These are phyloP conservation scores for Sturnus vulgaris DNA, from an alignment of 2,113 vertebrate genomes.

Conservation along the genomic window DNA sequence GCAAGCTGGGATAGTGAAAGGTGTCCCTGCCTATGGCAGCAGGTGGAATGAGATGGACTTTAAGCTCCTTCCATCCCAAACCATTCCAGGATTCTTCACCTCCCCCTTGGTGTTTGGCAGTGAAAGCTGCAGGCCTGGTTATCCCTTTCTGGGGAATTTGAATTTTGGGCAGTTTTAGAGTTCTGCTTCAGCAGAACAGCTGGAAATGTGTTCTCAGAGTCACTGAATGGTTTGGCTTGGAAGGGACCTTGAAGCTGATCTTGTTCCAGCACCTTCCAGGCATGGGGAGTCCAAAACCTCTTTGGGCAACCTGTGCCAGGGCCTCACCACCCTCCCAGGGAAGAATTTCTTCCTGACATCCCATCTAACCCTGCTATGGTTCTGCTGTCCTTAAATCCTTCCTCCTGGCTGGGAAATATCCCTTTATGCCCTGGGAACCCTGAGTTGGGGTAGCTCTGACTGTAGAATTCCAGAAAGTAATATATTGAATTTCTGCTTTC, in stretches of 20 bases:
- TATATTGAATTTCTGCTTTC: not conserved
- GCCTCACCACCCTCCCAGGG: not conserved
- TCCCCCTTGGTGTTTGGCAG: not conserved
- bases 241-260: no score
- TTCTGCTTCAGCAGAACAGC: not conserved
- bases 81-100: not conserved
- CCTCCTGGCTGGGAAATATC: not conserved
- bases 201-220: not conserved
- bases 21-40: not conserved
- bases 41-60: not conserved
- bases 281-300: not conserved
- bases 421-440: not conserved
- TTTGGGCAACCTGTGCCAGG: not conserved
- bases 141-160: not conserved
- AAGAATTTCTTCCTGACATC: not conserved
- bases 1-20: rapidly evolving
- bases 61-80: not conserved
- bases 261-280: not conserved
- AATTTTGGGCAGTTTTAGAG: not conserved
- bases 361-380: not conserved
- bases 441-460: not conserved
- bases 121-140: not conserved
- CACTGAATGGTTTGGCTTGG: not conserved
- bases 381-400: not conserved
- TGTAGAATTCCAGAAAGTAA: not conserved